Evolutionary conservation across 2,888 invertebrate species (phyloP).

Genomic region (Rhagium mordax): DNA sequence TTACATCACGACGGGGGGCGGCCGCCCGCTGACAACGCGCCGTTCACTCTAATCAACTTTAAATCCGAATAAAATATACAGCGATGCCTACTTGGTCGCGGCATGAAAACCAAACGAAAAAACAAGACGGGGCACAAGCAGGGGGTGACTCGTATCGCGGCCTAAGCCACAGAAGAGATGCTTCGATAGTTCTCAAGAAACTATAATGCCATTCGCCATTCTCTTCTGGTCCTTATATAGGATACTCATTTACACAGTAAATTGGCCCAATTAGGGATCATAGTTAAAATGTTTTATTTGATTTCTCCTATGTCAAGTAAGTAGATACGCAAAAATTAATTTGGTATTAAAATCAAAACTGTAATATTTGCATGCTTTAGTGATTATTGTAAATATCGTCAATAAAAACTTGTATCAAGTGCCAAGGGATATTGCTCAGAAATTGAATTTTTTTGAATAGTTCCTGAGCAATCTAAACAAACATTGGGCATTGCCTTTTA

Average conservation of each 20-base stretch:
- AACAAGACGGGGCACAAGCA: slow-evolving; percentile 50
- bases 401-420: no score
- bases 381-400: no score
- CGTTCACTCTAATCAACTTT: slow-evolving; percentile 71
- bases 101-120: slow-evolving; percentile 55
- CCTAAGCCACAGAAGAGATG: slow-evolving; percentile 20
- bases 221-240: not conserved
- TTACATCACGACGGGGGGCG: slow-evolving; percentile 68
- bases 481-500: no score
- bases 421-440: no score
- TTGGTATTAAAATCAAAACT: no score
- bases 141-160: slow-evolving; percentile 43
- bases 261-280: no score
- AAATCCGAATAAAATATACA: slow-evolving; percentile 70
- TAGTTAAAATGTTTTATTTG: no score
- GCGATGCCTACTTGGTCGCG: slow-evolving; percentile 49
- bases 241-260: not conserved
- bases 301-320: no score
- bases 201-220: slow-evolving; percentile 27
- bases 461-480: no score
- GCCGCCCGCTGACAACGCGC: slow-evolving; percentile 67
- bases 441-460: no score
- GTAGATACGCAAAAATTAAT: no score
- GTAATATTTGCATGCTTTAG: no score
- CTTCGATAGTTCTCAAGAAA: slow-evolving; percentile 28